A percentile compares a stretch with the other conserved stretches of the same genome.
These are phyloP conservation scores for Orthosia cruda DNA, from an alignment of 2,888 invertebrate genomes.

Conservation along the genomic window DNA sequence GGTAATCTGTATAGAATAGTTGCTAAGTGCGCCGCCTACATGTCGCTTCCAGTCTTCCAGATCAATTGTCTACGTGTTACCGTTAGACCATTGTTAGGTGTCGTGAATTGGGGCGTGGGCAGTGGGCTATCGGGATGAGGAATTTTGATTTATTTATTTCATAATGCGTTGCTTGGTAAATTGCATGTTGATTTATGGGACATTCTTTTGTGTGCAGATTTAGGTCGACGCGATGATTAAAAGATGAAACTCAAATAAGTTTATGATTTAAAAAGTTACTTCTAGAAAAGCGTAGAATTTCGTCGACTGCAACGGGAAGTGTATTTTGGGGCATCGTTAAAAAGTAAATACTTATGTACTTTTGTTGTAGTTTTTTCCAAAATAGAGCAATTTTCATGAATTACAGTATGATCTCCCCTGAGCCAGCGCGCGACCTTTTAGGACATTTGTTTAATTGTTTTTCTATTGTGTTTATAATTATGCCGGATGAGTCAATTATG, in stretches of 20 bases:
- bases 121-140: conserved; percentile 22
- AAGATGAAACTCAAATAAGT: not conserved
- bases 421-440: too few species aligned
- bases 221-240: not conserved
- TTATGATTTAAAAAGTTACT: not conserved
- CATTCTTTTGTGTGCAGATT: not conserved
- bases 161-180: conserved; percentile 27
- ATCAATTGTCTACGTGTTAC: conserved; percentile 65
- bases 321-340: not conserved
- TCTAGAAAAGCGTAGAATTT: not conserved
- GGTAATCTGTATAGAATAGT: conserved; percentile 52
- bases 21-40: conserved; percentile 63
- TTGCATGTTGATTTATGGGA: conserved; percentile 33
- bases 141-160: conserved; percentile 56
- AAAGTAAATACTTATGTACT: not conserved
- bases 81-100: conserved; percentile 65
- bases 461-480: too few species aligned
- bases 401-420: too few species aligned
- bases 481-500: not conserved
- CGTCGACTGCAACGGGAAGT: not conserved
- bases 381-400: too few species aligned
- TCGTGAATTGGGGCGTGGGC: conserved; percentile 49
- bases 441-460: too few species aligned
- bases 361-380: not conserved
- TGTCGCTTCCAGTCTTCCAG: conserved; percentile 53